Percentiles rank a stretch among this genome's conserved stretches.
Evolutionary conservation across 23 tunicate genomes (phyloP).

Genomic region (Trididemnum clinides): DNA sequence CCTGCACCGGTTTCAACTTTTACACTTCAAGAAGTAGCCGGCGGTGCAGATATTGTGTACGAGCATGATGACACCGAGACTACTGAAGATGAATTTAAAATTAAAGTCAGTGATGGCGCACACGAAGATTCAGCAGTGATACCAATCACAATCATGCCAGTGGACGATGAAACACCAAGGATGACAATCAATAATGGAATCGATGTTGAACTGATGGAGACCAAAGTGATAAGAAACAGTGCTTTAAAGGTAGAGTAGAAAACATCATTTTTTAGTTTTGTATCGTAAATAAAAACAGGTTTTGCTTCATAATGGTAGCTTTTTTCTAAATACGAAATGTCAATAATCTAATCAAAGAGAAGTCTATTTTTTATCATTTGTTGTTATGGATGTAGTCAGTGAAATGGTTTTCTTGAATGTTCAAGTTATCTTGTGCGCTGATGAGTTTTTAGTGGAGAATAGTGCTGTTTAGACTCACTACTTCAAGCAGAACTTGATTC

Average conservation of each 20-base stretch:
- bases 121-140: conserved; percentile 67
- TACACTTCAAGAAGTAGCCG: conserved; percentile 58
- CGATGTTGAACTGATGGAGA: conserved; percentile 72
- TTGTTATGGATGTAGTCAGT: too few species aligned
- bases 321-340: too few species aligned
- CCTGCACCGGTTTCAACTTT: conserved; percentile 29
- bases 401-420: too few species aligned
- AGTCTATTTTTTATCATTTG: too few species aligned
- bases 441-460: too few species aligned
- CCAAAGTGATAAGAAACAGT: conserved; percentile 57
- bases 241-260: conserved; percentile 74
- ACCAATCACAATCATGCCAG: conserved; percentile 82
- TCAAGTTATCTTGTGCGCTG: too few species aligned
- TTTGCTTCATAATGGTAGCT: too few species aligned
- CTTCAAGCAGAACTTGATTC: too few species aligned
- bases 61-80: conserved; percentile 97
- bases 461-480: too few species aligned
- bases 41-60: conserved; percentile 62
- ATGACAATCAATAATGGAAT: conserved; percentile 95
- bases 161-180: conserved; percentile 98
- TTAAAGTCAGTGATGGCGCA: conserved; percentile 80
- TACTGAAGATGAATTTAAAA: conserved; percentile 79
- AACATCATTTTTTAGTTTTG: too few species aligned
- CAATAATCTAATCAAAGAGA: too few species aligned
- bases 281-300: too few species aligned